A percentile compares a stretch with the other conserved stretches of the same genome.
Evolutionary conservation across 2,113 vertebrate species (phyloP).

Genomic region (Spermophilus dauricus): DNA sequence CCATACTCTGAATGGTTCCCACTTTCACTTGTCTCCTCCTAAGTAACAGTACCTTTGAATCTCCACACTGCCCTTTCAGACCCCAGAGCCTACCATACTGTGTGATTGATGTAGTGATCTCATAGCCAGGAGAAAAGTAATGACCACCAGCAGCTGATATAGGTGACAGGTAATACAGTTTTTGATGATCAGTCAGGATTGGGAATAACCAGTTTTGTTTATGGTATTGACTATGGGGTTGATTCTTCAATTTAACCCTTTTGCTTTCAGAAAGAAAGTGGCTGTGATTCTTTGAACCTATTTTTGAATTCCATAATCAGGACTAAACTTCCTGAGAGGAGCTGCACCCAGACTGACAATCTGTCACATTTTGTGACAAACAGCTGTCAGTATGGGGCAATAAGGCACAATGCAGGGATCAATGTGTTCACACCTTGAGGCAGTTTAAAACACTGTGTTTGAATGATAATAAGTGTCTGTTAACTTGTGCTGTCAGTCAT

Average conservation of each 20-base stretch:
- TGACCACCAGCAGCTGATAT: too few species aligned
- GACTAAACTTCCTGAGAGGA: neutral
- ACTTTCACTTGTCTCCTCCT: accelerated
- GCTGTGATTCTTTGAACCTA: neutral
- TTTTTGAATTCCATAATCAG: neutral
- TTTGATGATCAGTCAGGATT: neutral
- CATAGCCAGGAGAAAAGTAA: neutral
- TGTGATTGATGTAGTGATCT: too few species aligned
- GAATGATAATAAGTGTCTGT: neutral
- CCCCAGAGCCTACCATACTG: accelerated
- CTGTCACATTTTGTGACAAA: neutral
- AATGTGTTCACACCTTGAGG: neutral
- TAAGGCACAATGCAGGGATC: neutral
- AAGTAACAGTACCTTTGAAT: neutral
- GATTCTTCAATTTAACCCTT: neutral
- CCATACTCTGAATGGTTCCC: neutral
- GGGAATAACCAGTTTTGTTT: neutral
- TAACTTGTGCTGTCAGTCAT: neutral
- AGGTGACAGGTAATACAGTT: neutral
- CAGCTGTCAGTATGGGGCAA: neutral
- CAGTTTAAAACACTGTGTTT: neutral
- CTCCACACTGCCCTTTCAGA: neutral
- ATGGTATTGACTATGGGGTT: neutral
- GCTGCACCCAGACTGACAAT: too few species aligned
- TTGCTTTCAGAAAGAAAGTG: too few species aligned